Evolutionary conservation across 2,888 invertebrate species (phyloP).

Genomic region (Leucophenga montana): DNA sequence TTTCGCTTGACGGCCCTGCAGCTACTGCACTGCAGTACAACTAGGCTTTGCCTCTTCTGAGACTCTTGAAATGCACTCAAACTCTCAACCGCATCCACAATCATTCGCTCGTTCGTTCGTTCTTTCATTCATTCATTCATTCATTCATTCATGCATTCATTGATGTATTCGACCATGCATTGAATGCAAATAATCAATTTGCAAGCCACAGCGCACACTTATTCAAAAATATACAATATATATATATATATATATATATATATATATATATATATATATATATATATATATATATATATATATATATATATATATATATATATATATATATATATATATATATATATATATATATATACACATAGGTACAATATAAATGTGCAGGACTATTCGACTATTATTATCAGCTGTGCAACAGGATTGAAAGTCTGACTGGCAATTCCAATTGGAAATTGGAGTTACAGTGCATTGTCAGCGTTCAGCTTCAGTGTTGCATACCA

Average conservation of each 20-base stretch:
- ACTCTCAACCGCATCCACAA: neutral
- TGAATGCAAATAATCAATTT: slow-evolving; percentile 62
- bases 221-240: neutral
- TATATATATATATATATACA: too few relatives aligned
- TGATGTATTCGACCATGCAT: slow-evolving; percentile 11
- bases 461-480: slow-evolving; percentile 13
- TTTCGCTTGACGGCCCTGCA: too few relatives aligned
- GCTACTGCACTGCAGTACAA: too few relatives aligned
- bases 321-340: too few relatives aligned
- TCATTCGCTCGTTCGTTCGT: slow-evolving; percentile 19
- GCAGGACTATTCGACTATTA: slow-evolving; percentile 19
- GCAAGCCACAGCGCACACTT: slow-evolving; percentile 23
- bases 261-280: too few relatives aligned
- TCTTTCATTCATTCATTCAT: slow-evolving; percentile 2
- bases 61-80: neutral
- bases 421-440: neutral
- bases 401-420: slow-evolving; percentile 51
- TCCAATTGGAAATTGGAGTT: neutral
- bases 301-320: too few relatives aligned
- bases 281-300: too few relatives aligned
- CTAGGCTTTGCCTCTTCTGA: neutral
- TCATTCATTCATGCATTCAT: slow-evolving; percentile 16
- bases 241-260: too few relatives aligned
- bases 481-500: neutral
- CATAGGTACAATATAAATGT: too few relatives aligned